A percentile compares a stretch with the other conserved stretches of the same genome.
Evolutionary conservation across 2,888 invertebrate species (phyloP).

Genomic region (Serrognathus titanus): DNA sequence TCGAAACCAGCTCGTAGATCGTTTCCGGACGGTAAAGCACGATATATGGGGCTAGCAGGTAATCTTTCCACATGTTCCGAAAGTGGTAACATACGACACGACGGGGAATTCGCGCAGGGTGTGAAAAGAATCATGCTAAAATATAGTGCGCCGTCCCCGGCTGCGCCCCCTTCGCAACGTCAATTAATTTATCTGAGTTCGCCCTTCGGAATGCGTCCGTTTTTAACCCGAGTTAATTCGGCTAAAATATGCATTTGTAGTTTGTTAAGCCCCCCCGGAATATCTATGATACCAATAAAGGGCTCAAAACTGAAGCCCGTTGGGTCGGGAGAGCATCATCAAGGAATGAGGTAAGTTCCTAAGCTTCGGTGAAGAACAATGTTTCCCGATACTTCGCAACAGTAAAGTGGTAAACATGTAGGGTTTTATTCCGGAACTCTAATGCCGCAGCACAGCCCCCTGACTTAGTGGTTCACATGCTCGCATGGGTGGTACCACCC

Average conservation of each 20-base stretch:
- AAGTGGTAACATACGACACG: conserved; percentile 37
- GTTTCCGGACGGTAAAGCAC: conserved; percentile 40
- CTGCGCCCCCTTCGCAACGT: too few species aligned
- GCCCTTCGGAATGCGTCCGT: too few species aligned
- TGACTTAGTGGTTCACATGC: conserved; percentile 5
- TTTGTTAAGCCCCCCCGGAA: too few species aligned
- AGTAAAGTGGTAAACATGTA: conserved; percentile 13
- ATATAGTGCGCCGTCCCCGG: too few species aligned
- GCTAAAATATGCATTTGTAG: too few species aligned
- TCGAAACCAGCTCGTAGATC: conserved; percentile 30
- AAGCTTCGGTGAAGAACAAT: conserved; percentile 7
- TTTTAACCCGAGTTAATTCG: too few species aligned
- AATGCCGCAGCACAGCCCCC: conserved; percentile 5
- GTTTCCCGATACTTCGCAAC: conserved; percentile 12
- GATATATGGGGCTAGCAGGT: conserved; percentile 32
- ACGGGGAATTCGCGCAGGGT: conserved; percentile 4
- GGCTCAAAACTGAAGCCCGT: too few species aligned
- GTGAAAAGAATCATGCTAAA: not conserved
- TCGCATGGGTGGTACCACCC: conserved; percentile 1
- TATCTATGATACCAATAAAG: too few species aligned
- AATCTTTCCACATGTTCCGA: conserved; percentile 36
- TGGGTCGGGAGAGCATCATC: too few species aligned
- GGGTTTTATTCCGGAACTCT: conserved; percentile 6
- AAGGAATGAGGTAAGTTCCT: conserved; percentile 2
- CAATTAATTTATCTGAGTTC: too few species aligned